These are phyloP conservation scores for Andrena camellia DNA, from an alignment of 2,888 invertebrate genomes.

Conservation along the genomic window DNA sequence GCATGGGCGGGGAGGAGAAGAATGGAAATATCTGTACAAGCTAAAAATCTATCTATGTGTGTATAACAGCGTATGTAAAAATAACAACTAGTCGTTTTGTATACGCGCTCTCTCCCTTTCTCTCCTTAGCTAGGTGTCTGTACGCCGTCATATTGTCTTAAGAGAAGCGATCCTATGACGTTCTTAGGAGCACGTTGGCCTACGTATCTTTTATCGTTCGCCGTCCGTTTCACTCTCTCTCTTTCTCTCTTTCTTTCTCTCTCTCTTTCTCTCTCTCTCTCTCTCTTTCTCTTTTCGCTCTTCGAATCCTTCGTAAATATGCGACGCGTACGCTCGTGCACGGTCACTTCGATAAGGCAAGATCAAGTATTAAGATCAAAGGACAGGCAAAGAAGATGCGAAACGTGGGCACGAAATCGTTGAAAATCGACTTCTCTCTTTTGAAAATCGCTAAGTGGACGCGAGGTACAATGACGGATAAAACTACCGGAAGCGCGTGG, in stretches of 20 bases:
- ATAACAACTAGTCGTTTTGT: constrained; percentile 47
- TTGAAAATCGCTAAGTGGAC: constrained; percentile 8
- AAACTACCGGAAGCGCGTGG: not conserved
- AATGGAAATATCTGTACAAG: constrained; percentile 52
- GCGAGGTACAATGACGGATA: not conserved
- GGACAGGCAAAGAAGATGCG: constrained; percentile 43
- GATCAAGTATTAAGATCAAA: constrained; percentile 54
- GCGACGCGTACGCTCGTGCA: constrained; percentile 27
- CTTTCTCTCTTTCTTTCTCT: constrained; percentile 23
- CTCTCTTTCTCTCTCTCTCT: not conserved
- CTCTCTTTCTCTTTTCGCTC: constrained; percentile 25
- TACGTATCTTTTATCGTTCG: constrained; percentile 50
- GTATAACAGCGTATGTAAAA: constrained; percentile 38
- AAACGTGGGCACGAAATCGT: constrained; percentile 9
- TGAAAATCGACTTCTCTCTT: not conserved
- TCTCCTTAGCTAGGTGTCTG: constrained; percentile 65
- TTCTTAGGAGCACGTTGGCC: constrained; percentile 43
- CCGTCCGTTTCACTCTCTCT: constrained; percentile 52
- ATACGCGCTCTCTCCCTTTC: constrained; percentile 57
- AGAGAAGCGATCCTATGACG: constrained; percentile 54
- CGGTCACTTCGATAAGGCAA: constrained; percentile 67
- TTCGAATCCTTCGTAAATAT: constrained; percentile 38
- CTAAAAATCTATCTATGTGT: constrained; percentile 46
- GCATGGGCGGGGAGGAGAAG: not conserved
- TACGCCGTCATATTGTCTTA: constrained; percentile 66